These are phyloP conservation scores for Plebejus anna DNA, from an alignment of 2,888 invertebrate genomes.

Conservation along the genomic window DNA sequence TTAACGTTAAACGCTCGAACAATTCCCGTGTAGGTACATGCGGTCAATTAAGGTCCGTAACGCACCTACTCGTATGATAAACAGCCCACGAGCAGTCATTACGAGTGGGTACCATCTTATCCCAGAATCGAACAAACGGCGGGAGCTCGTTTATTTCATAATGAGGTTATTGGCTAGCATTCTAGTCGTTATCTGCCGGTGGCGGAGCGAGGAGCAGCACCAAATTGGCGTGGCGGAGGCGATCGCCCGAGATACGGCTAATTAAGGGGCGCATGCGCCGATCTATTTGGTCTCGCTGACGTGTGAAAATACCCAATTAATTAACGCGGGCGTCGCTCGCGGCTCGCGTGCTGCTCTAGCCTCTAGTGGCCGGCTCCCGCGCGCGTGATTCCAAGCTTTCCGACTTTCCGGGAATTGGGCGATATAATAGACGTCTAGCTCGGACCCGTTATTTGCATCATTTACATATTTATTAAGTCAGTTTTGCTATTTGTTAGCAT, in stretches of 20 bases:
- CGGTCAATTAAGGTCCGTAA: slow-evolving; percentile 22
- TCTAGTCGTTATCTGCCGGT: slow-evolving; percentile 69
- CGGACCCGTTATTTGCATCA: slow-evolving; percentile 36
- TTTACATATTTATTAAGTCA: slow-evolving; percentile 15
- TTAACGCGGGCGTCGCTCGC: slow-evolving; percentile 67
- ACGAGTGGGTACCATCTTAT: slow-evolving; percentile 46
- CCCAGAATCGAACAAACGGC: slow-evolving; percentile 58
- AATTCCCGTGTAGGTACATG: slow-evolving; percentile 1
- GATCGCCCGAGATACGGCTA: slow-evolving; percentile 74
- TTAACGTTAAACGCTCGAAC: background rate
- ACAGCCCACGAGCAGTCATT: slow-evolving; percentile 40
- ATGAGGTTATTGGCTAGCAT: slow-evolving; percentile 77
- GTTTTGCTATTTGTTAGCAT: slow-evolving; percentile 5
- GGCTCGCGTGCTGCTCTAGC: slow-evolving; percentile 57
- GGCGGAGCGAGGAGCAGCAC: slow-evolving; percentile 66
- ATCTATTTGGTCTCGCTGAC: slow-evolving; percentile 78
- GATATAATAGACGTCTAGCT: slow-evolving; percentile 39
- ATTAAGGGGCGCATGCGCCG: slow-evolving; percentile 74
- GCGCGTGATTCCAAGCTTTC: slow-evolving; percentile 50
- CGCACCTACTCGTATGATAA: slow-evolving; percentile 36
- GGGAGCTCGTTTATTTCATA: slow-evolving; percentile 70
- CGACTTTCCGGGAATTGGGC: slow-evolving; percentile 44
- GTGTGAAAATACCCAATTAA: slow-evolving; percentile 81
- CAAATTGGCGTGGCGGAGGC: slow-evolving; percentile 76
- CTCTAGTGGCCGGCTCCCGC: slow-evolving; percentile 45